Percentiles rank a stretch among this genome's conserved stretches.
These are phyloP conservation scores for Urocyon cinereoargenteus DNA, from an alignment of 2,797 vertebrate genomes.

Conservation along the genomic window DNA sequence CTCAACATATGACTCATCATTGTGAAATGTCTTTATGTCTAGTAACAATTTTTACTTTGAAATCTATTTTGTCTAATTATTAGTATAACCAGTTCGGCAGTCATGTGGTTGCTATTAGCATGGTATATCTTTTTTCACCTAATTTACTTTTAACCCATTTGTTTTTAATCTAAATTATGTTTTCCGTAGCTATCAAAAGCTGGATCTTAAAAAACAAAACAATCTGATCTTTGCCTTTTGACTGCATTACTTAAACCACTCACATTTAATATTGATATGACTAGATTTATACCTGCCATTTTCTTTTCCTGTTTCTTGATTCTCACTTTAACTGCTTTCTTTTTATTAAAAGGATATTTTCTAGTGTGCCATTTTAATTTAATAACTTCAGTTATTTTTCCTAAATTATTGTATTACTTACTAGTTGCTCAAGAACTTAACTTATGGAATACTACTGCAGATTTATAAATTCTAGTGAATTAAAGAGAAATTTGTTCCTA, in stretches of 20 bases:
- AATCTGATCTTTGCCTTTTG: neutral
- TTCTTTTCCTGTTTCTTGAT: neutral
- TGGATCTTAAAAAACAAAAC: neutral
- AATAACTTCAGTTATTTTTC: neutral
- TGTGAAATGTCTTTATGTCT: neutral
- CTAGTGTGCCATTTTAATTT: neutral
- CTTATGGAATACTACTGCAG: neutral
- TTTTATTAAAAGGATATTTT: neutral
- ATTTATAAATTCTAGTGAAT: neutral
- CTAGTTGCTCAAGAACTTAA: neutral
- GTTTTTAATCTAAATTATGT: neutral
- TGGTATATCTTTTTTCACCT: neutral
- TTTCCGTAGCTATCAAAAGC: neutral
- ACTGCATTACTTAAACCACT: neutral
- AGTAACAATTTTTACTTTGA: slow-evolving; percentile 15
- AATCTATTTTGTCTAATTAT: neutral
- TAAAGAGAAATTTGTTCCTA: neutral
- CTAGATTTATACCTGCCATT: neutral
- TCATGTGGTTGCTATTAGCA: neutral
- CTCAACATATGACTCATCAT: neutral
- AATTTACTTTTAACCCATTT: neutral
- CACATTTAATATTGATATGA: neutral
- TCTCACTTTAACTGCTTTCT: neutral
- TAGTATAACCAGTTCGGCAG: neutral
- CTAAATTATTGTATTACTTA: slow-evolving; percentile 6